Evolutionary conservation across 2,113 vertebrate genomes (phyloP), one percentile per base, ranked within the genome.

Genomic region (Papio anubis): DNA sequence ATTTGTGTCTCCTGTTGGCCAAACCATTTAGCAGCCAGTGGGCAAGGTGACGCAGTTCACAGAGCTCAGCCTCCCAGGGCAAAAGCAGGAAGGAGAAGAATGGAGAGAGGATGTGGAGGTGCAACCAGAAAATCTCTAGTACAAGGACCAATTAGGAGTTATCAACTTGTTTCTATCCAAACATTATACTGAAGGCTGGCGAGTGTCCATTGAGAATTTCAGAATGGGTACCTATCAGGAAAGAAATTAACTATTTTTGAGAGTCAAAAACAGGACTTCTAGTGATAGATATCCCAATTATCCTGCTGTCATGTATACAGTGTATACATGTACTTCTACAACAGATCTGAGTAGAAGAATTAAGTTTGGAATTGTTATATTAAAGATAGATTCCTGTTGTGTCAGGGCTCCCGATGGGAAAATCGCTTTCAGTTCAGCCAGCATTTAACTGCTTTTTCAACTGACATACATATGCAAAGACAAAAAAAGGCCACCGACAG

Each of bases 401-500:
- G 90, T 70, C 79, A 79, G 59, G 78, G 32, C 88, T 97, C 93
- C 84, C 95, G 96, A 27, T 89, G 95, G 89, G 97, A 78, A 90
- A 81, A 82, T 10, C 59, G 17, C n/a, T 61, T 87, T 92, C 91
- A 90, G 50, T 82, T 81, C 91, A 72, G 86, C 90, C 94, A 82
- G 48, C 75, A 82, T 95, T 94, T 94, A 96, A 91, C 68, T 94
- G 52, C 38, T 55, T 91, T 35, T 73, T 66, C 0, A 18, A 80
- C 61, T n/a, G 78, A 93, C 94, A 57, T 13, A 30, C 90, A 97
- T 95, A 90, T 92, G 89, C 76, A 97, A 59, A 55, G 83, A 70
- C 61, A 35, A 32, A 59, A 32, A 32, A 8, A 1, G 72, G n/a
- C 76, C 93, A 81, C 87, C 11, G 5, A 0, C 14, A n/a, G 96